Percentiles rank a stretch among this genome's conserved stretches.
Evolutionary conservation across 1,140 invertebrate genomes (phyloP).

Genomic region (Armadillidium nasatum): DNA sequence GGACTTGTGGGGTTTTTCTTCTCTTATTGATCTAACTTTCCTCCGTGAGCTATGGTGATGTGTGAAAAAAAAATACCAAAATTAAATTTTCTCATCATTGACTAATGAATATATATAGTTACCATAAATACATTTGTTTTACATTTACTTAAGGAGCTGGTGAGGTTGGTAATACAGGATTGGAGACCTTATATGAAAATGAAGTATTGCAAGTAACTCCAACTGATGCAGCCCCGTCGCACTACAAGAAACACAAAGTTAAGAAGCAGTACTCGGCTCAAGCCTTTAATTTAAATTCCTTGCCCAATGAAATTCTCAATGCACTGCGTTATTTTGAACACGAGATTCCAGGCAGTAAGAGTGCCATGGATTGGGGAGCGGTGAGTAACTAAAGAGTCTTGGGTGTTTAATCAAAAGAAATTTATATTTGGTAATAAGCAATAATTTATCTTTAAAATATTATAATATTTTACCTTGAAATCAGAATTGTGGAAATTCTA

Average conservation of each 20-base stretch:
- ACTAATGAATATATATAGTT: too few relatives aligned
- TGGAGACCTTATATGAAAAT: constrained; percentile 19
- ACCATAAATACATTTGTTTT: not conserved
- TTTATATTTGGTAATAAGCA: too few relatives aligned
- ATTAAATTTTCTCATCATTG: too few relatives aligned
- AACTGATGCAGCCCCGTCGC: not conserved
- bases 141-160: constrained; percentile 18
- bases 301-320: constrained; percentile 56
- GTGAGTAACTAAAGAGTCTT: constrained; percentile 43
- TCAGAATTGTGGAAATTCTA: too few relatives aligned
- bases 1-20: too few relatives aligned
- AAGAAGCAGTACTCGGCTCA: constrained; percentile 45
- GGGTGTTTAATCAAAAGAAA: too few relatives aligned
- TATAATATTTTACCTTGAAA: too few relatives aligned
- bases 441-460: too few relatives aligned
- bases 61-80: too few relatives aligned
- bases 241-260: not conserved
- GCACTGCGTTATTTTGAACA: constrained; percentile 56
- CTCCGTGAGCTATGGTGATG: too few relatives aligned
- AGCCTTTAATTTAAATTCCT: constrained; percentile 47
- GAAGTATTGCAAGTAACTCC: constrained; percentile 1
- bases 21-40: too few relatives aligned
- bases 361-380: constrained; percentile 54
- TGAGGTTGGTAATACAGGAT: constrained; percentile 29
- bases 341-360: constrained; percentile 48